Conservation (phyloP, 2,797 vertebrate genomes). For the Melanotaenia trifasciata region DNA sequence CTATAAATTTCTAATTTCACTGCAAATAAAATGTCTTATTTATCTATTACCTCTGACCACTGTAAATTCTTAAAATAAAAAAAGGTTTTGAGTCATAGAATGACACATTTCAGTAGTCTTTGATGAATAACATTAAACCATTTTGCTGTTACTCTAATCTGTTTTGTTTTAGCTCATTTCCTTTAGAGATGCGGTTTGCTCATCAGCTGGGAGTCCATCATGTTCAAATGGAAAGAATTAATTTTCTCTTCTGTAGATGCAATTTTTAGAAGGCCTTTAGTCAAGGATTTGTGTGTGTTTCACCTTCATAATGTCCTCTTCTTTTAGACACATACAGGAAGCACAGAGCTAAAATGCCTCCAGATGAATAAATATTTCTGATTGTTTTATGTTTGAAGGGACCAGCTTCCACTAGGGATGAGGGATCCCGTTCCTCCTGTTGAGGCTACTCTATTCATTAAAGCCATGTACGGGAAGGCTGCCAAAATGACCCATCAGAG, state of each 20-base stretch:
- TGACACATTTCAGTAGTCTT: too few species aligned
- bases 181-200: slow-evolving; percentile 22
- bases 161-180: slow-evolving; percentile 34
- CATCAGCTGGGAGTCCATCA: slow-evolving; percentile 25
- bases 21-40: neutral
- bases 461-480: slow-evolving; percentile 54
- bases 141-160: neutral
- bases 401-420: neutral
- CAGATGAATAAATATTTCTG: slow-evolving; percentile 7
- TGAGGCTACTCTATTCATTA: slow-evolving; percentile 22
- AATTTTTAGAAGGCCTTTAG: slow-evolving; percentile 35
- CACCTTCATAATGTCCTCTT: neutral
- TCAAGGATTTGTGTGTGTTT: slow-evolving; percentile 16
- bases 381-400: neutral
- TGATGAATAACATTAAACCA: too few species aligned
- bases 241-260: slow-evolving; percentile 38
- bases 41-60: neutral
- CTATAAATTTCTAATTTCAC: neutral
- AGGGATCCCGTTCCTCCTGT: slow-evolving; percentile 36
- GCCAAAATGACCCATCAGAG: slow-evolving; percentile 71
- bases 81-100: too few species aligned
- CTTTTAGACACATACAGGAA: neutral
- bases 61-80: neutral
- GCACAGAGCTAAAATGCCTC: neutral
- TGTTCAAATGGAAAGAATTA: slow-evolving; percentile 30